Base-by-base conservation (phyloP, 2,113 vertebrate genomes). In the Labeo rohita region DNA sequence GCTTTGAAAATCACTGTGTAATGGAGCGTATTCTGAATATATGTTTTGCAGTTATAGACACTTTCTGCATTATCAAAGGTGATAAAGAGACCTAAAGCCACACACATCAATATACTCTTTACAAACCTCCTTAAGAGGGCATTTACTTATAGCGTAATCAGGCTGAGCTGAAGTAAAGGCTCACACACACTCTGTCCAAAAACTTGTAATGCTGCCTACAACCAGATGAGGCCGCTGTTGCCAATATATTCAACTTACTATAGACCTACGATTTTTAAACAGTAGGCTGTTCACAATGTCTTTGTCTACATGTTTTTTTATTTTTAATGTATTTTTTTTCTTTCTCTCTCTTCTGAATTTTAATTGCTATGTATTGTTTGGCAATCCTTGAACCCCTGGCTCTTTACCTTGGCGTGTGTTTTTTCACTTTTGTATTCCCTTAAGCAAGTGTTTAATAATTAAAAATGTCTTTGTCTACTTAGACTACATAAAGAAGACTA, bases 1-100 rank as follows among this genome's bases (percentile, higher is more conserved):
- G 70, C 82, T 61, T 16, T 61, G 68, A 84, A 74, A 84, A 16
- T 8, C n/a, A 56, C 65, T 49, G 28, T 54, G 34, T 72, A 47
- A 23, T 16, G 49, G 50, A 47, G 16, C 34, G 13, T 47, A 56
- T 47, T 72, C 16, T 10, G 28, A 21, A 18, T 28, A 43, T 0
- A 5, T 49, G 8, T 49, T 15, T n/a, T 63, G 4, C 6, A 13
- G 16, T 13, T 45, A 45, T 11, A 34, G 43, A 70, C 6, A 4
- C 23, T 65, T 76, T 65, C 72, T 23, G 68, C 39, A 45, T 73
- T 13, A 74, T 72, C 68, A 74, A 43, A 74, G 4, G 21, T 47
- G 21, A 74, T 6, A 74, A 12, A 49, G 21, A 74, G 21, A 49
- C 43, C 21, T 63, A 11, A 63, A 80, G 34, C 76, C 34, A 45